phyloP scores from a whole-genome alignment of 1,140 invertebrate species.

The Vanessa tameamea region DNA sequence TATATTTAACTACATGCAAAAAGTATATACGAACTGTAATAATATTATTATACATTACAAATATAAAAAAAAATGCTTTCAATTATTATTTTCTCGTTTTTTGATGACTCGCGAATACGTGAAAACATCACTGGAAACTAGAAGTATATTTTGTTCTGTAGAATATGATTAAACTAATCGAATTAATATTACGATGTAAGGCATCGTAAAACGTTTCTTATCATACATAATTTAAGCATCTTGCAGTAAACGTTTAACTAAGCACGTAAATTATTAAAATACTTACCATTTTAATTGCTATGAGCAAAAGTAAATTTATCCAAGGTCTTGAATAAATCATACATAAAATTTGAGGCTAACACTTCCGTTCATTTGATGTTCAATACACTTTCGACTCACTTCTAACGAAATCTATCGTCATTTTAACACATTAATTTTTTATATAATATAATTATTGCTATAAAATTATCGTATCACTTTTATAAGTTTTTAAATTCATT shows the following conservation, averaged over 20 bases:
- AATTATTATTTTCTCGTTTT: no score
- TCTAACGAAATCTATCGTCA: conserved; percentile 41
- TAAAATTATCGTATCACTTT: conserved; percentile 19
- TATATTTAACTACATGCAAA: no score
- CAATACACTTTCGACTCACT: conserved; percentile 52
- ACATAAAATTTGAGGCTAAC: conserved; percentile 73
- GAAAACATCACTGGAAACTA: no score
- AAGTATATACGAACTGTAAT: no score
- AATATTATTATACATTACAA: no score
- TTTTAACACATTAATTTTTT: conserved; percentile 30
- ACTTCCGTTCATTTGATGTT: conserved; percentile 69
- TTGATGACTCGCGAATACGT: no score
- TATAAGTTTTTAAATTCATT: not conserved
- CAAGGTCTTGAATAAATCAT: conserved; percentile 78
- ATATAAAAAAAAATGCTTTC: no score
- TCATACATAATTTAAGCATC: conserved; percentile 48
- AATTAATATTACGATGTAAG: conserved; percentile 15
- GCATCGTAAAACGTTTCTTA: conserved; percentile 39
- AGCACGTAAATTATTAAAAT: conserved; percentile 17
- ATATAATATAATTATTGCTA: conserved; percentile 13
- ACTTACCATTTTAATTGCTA: conserved; percentile 78
- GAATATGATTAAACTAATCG: conserved; percentile 9
- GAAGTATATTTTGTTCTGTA: not conserved
- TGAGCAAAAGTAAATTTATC: conserved; percentile 75
- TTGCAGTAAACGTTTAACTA: conserved; percentile 25